Base-by-base conservation (phyloP, 2,113 vertebrate genomes). In the Cyprinodon brontotheroides region DNA sequence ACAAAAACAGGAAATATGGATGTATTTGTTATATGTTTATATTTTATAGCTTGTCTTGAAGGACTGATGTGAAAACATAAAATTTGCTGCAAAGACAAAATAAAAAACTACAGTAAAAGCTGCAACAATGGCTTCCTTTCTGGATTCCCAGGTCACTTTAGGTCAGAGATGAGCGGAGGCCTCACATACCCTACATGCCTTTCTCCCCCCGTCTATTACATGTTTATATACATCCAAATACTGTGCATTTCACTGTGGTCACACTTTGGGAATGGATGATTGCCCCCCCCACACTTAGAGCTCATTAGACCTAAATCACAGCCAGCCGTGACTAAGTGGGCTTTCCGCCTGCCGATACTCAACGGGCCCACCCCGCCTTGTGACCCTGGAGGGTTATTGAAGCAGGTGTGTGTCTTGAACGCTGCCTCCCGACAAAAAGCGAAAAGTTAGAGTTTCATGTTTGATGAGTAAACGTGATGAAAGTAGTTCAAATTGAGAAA, bases 291-390 rank as follows among this genome's bases (percentile, higher is more conserved):
- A 68, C 86, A 85, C 82, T 86, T 62, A 79, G 71, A 75, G 64
- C 82, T 88, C 79, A 72, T 90, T 90, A 85, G 0, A 80, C 76
- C 73, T 73, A 68, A 75, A 85, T 86, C 78, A 70, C 76, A 77
- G 74, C 41, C 79, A 20, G 70, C 74, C 74, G 59, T 78, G 76
- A 83, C 80, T 41, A 77, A 86, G 75, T 22, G 72, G 78, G 81
- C 48, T 83, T 89, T 87, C 87, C 84, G 13, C 53, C 45, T 12
- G n/a, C 39, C n/a, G 0, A 39, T n/a, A 74, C 68, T 84, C 80
- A 87, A 80, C 72, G 69, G 45, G 3, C 15, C 4, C 39, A 84
- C 81, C 82, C 74, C 70, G 63, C 82, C 80, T 69, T 40, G 59
- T 4, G 61, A 53, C 85, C 36, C 79, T 22, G 1, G 73, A 72